These are phyloP conservation scores for Lophius americanus DNA, from an alignment of 2,797 vertebrate genomes.

Conservation along the genomic window DNA sequence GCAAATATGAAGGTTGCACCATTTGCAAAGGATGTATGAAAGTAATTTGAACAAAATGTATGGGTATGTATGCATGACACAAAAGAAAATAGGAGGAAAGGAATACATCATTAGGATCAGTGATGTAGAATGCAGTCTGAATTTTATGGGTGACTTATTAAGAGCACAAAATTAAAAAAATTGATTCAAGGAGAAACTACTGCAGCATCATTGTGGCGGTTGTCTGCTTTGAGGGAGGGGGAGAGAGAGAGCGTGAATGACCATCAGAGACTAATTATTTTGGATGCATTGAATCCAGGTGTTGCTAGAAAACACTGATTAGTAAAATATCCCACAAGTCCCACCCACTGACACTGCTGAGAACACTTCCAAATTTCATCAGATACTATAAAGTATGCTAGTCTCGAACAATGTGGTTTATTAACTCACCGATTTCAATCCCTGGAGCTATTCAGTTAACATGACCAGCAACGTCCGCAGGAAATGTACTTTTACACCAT, in stretches of 20 bases:
- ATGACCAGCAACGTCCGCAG: not conserved
- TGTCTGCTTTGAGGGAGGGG: too few relatives aligned
- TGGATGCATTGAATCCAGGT: not conserved
- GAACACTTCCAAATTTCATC: not conserved
- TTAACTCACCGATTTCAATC: slow-evolving; percentile 11
- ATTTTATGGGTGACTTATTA: not conserved
- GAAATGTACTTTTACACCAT: slow-evolving; percentile 11
- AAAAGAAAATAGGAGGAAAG: not conserved
- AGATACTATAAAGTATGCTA: slow-evolving; percentile 1
- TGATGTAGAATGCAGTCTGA: not conserved
- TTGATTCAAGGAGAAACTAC: not conserved
- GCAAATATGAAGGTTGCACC: not conserved
- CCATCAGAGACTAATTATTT: not conserved
- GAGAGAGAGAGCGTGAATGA: not conserved
- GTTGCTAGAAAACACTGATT: not conserved
- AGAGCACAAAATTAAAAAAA: slow-evolving; percentile 1
- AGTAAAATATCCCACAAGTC: not conserved
- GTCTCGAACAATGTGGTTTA: not conserved
- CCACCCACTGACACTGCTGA: not conserved
- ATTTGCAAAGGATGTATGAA: too few relatives aligned
- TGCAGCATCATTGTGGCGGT: not conserved
- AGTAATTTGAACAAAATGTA: not conserved
- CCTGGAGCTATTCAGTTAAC: not conserved
- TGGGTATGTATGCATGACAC: not conserved
- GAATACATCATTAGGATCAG: not conserved